Base-by-base conservation (phyloP, 1,140 invertebrate genomes). In the Stegodyphus dumicola region DNA sequence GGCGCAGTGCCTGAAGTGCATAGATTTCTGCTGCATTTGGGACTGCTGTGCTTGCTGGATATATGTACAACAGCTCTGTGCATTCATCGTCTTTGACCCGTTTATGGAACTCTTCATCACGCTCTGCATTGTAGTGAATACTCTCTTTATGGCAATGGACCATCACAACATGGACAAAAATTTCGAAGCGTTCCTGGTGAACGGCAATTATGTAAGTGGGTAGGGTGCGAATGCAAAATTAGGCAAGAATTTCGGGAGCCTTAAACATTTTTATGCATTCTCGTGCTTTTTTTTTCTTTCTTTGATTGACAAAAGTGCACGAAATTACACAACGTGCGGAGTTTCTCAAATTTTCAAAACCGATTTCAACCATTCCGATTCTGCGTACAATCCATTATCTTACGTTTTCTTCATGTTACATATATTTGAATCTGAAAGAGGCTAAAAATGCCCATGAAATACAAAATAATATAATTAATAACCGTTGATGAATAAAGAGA, bases 51-150 rank as follows among this genome's bases (percentile, higher is more conserved):
- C 94, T 92, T 93, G 94, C 87, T 98, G 97, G 96, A 92, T 97
- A 85, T 95, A 94, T 90, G 93, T 98, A 90, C 96, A 98, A 92
- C 95, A 97, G 90, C 94, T 95, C 90, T 93, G 98, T n/a, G 93
- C 94, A 4, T 91, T 98, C 15, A 92, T 99, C 88, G 97, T 99
- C 77, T 98, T 99, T 91, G 97, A 99, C 93, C 97, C 98, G 7
- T 99, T 99, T 90, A 96, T 99, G 87, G 98, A 99, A 91, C 92
- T 99, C 86, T 99, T 99, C 91, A 99, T 99, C 90, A 99, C 97
- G 7, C 92, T 99, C 65, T 99, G 97, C 91, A 99, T 99, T 91
- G 95, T 99, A 76, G 95, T 98, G 87, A 99, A 99, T 90, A 99
- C 98, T 1, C 92, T 98, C 80, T 99, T 99, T 92, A 99, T 99